A percentile compares a stretch with the other conserved stretches of the same genome.
These are phyloP conservation scores for Heterotilapia buettikoferi DNA, from an alignment of 2,113 vertebrate species.

Conservation along the genomic window DNA sequence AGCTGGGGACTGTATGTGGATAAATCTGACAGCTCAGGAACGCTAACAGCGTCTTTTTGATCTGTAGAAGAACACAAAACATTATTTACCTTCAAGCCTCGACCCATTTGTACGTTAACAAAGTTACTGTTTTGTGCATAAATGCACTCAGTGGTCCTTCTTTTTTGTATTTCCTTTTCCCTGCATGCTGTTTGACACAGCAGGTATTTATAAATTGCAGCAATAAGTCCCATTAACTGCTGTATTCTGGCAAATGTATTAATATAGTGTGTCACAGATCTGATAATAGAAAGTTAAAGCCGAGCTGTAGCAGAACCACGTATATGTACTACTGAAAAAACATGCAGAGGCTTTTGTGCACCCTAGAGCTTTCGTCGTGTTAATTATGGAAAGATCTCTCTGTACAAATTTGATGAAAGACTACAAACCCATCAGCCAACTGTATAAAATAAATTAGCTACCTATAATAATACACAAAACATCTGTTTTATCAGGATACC, in stretches of 20 bases:
- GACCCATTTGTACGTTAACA: accelerated
- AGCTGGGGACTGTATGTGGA: neutral
- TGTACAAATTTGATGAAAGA: neutral
- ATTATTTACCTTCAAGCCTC: neutral
- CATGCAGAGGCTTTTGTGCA: neutral
- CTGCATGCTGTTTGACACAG: neutral
- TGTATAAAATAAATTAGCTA: neutral
- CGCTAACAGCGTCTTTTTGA: neutral
- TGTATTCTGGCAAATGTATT: neutral
- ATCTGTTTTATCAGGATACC: neutral
- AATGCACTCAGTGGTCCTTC: neutral
- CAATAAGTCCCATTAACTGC: neutral
- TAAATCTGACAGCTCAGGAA: neutral
- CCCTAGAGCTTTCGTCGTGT: neutral
- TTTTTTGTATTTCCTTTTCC: neutral
- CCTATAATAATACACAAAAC: neutral
- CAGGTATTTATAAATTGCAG: neutral
- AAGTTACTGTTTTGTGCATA: neutral
- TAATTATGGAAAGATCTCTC: neutral
- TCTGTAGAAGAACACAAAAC: neutral
- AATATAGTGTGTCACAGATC: neutral
- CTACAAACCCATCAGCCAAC: neutral
- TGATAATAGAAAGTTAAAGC: neutral
- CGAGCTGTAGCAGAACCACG: neutral
- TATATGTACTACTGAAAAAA: neutral